These are phyloP conservation scores for Zonitis immaculata DNA, from an alignment of 2,888 invertebrate species.

Conservation along the genomic window DNA sequence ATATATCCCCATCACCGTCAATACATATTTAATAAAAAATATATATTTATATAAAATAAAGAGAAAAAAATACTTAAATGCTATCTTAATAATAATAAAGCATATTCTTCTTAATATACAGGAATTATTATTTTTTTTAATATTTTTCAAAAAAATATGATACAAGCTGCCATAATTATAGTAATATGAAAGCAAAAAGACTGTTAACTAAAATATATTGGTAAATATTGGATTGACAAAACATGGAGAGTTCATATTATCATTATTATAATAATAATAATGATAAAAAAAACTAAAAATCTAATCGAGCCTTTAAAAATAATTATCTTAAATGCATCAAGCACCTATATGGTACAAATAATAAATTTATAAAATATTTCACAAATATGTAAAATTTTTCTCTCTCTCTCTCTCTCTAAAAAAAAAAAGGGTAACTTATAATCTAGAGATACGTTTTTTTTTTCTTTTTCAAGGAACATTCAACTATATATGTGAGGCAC, in stretches of 20 bases:
- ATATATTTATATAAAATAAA: slow-evolving; percentile 15
- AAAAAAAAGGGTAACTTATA: slow-evolving; percentile 30
- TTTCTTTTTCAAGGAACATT: slow-evolving; percentile 32
- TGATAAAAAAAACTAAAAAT: neutral
- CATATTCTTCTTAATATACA: slow-evolving; percentile 22
- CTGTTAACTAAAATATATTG: neutral
- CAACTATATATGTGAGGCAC: slow-evolving; percentile 35
- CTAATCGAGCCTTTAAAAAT: slow-evolving; percentile 7
- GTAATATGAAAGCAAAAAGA: slow-evolving; percentile 13
- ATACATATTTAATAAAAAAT: too few relatives aligned
- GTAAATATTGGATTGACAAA: neutral
- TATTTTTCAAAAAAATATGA: slow-evolving; percentile 6
- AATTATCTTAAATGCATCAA: slow-evolving; percentile 11
- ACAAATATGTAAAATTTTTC: slow-evolving; percentile 20
- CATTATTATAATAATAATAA: too few relatives aligned
- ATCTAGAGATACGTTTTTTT: slow-evolving; percentile 20
- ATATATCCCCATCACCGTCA: slow-evolving; percentile 35
- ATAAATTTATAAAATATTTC: slow-evolving; percentile 13
- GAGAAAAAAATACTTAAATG: slow-evolving; percentile 19
- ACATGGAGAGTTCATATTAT: neutral
- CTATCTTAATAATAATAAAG: slow-evolving; percentile 26
- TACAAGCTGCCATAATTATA: slow-evolving; percentile 21
- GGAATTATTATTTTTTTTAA: slow-evolving; percentile 12
- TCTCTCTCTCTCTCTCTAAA: too few relatives aligned
- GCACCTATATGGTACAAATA: slow-evolving; percentile 14